phyloP scores from a whole-genome alignment of 1,140 invertebrate genomes.

The Belonocnema kinseyi region DNA sequence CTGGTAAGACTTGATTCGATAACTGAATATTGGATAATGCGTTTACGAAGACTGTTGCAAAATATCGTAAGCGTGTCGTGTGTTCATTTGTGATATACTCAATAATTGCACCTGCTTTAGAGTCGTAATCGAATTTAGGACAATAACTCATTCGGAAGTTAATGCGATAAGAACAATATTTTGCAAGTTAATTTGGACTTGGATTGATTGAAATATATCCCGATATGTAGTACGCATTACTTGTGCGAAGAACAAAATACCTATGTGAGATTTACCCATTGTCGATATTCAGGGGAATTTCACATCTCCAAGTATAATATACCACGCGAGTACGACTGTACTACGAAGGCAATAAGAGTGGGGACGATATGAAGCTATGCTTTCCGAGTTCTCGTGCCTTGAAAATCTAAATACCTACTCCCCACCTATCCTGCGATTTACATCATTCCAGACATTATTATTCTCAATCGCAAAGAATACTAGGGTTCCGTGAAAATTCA shows the following conservation, averaged over 20 bases:
- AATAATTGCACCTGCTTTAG: slow-evolving; percentile 1
- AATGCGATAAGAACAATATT: background rate
- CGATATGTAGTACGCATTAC: background rate
- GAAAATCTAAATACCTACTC: slow-evolving; percentile 26
- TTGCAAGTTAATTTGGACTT: background rate
- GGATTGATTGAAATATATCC: background rate
- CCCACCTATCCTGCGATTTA: slow-evolving; percentile 2
- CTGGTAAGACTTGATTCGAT: background rate
- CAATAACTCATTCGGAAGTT: background rate
- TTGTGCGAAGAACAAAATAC: background rate
- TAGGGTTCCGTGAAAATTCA: background rate
- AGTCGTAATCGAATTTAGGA: background rate
- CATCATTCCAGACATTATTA: slow-evolving; percentile 29
- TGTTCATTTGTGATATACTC: background rate
- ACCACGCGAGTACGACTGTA: background rate
- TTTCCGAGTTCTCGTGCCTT: slow-evolving; percentile 27
- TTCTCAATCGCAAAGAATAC: background rate
- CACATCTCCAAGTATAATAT: slow-evolving; percentile 27
- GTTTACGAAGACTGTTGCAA: slow-evolving; percentile 4
- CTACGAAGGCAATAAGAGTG: background rate
- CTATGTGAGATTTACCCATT: slow-evolving; percentile 5
- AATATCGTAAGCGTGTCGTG: background rate
- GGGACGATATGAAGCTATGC: slow-evolving; percentile 19
- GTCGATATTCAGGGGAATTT: slow-evolving; percentile 19
- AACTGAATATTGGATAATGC: slow-evolving; percentile 9